A percentile compares a stretch with the other conserved stretches of the same genome.
Evolutionary conservation across 2,888 invertebrate genomes (phyloP).

Genomic region (Eilema griseolum): DNA sequence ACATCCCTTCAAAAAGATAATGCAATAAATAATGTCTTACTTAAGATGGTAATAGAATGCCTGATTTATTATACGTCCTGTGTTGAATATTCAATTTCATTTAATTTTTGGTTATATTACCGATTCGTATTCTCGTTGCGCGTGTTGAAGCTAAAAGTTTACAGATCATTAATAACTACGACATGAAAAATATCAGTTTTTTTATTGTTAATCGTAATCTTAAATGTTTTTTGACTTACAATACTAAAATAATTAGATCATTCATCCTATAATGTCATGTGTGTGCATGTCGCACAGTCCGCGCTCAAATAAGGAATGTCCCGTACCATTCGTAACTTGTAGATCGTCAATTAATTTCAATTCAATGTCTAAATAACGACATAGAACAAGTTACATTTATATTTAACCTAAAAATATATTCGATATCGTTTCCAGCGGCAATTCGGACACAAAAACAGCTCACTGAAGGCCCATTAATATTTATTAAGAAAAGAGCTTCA

Average conservation of each 20-base stretch:
- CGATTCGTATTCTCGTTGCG: neutral
- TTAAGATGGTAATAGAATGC: neutral
- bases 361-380: neutral
- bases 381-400: neutral
- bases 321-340: neutral
- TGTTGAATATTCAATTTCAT: neutral
- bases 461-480: constrained; percentile 70
- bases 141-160: neutral
- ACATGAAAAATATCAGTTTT: neutral
- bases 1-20: neutral
- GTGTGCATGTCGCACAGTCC: no score
- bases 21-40: neutral
- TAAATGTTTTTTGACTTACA: no score
- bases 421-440: constrained; percentile 34
- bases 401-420: constrained; percentile 25
- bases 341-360: neutral
- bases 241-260: no score
- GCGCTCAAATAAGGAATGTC: neutral
- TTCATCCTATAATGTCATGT: no score
- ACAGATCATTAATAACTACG: neutral
- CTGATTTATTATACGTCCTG: neutral
- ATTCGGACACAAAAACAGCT: constrained; percentile 57
- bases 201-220: neutral
- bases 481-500: constrained; percentile 69
- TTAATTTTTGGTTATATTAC: neutral